A percentile compares a stretch with the other conserved stretches of the same genome.
Conservation (phyloP, 2,888 invertebrate genomes). For the Apotomis turbidana region DNA sequence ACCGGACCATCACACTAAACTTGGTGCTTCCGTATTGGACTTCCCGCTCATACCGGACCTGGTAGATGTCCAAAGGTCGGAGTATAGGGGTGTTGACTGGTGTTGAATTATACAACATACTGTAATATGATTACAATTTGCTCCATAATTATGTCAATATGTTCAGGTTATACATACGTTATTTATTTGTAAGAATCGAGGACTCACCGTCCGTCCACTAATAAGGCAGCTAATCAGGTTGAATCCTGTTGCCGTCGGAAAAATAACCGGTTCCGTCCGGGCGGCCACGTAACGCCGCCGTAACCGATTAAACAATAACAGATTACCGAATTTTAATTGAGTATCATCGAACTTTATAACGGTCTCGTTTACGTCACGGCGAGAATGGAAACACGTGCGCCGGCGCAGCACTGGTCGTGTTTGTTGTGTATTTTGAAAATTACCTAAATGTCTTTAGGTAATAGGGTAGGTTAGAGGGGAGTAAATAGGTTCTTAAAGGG, state of each 20-base stretch:
- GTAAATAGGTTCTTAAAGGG: too few relatives aligned
- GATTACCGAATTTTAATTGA: slow-evolving; percentile 23
- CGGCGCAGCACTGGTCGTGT: too few relatives aligned
- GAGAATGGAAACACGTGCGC: too few relatives aligned
- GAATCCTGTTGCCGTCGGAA: background rate
- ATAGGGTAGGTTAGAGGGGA: too few relatives aligned
- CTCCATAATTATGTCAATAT: too few relatives aligned
- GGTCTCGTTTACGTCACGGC: background rate
- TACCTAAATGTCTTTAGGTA: too few relatives aligned
- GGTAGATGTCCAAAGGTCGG: background rate
- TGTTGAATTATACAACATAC: too few relatives aligned
- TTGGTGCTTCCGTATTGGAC: background rate
- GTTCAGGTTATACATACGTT: too few relatives aligned
- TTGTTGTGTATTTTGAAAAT: too few relatives aligned
- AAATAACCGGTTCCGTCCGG: slow-evolving; percentile 3
- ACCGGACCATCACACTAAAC: background rate
- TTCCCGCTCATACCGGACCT: background rate
- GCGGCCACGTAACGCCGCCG: slow-evolving; percentile 7
- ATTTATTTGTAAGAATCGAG: background rate
- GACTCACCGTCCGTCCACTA: background rate
- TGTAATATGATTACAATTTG: too few relatives aligned
- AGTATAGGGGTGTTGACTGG: background rate
- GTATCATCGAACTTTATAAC: slow-evolving; percentile 17
- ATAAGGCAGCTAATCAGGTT: background rate
- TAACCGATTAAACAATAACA: slow-evolving; percentile 12